These are phyloP conservation scores for Lepidocolaptes lacrymiger DNA, from an alignment of 2,797 vertebrate species.

Conservation along the genomic window DNA sequence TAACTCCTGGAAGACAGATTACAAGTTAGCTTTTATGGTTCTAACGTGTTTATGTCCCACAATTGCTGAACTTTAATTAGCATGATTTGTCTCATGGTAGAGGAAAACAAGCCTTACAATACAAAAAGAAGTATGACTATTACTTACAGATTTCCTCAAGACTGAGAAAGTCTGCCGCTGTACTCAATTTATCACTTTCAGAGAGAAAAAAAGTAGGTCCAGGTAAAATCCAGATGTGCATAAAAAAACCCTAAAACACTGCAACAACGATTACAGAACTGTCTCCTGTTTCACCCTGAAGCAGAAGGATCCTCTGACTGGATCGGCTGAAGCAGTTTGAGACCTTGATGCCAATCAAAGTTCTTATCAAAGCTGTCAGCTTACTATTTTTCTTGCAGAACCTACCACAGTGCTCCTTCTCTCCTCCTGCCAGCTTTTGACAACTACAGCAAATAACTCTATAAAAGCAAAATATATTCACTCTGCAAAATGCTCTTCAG, in stretches of 20 bases:
- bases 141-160: slow-evolving; percentile 37
- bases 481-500: background rate
- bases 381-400: background rate
- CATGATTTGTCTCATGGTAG: background rate
- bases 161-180: background rate
- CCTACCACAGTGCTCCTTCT: background rate
- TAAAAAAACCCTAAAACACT: background rate
- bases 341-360: background rate
- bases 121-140: background rate
- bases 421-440: background rate
- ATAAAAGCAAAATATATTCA: background rate
- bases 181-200: background rate
- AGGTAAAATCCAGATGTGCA: background rate
- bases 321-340: background rate
- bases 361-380: background rate
- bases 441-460: background rate
- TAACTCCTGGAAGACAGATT: background rate
- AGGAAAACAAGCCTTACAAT: background rate
- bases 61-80: background rate
- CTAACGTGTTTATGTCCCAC: background rate
- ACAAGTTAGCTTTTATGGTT: background rate
- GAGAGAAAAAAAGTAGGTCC: background rate
- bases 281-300: background rate
- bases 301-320: background rate
- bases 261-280: background rate